Evolutionary conservation across 2,797 vertebrate genomes (phyloP).

Genomic region (Telmatherina bonti): DNA sequence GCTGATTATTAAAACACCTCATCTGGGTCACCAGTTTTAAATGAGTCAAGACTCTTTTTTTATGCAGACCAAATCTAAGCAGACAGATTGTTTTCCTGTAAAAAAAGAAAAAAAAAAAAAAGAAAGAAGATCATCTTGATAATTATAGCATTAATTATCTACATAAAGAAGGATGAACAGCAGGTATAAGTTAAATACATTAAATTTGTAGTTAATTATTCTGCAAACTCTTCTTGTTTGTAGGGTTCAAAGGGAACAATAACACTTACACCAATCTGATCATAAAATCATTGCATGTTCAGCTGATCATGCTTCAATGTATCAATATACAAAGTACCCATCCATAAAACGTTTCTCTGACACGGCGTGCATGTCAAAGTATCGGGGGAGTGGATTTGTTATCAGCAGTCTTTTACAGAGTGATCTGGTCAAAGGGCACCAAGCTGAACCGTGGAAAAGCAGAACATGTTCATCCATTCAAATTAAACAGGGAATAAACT

Average conservation of each 20-base stretch:
- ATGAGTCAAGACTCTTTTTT: background rate
- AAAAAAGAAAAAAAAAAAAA: background rate
- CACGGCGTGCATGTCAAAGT: constrained; percentile 57
- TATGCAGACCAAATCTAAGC: background rate
- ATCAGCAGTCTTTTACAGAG: constrained; percentile 64
- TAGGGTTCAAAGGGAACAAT: background rate
- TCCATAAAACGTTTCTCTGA: constrained; percentile 41
- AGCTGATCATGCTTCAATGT: constrained; percentile 4
- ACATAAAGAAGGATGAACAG: background rate
- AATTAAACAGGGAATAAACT: constrained; percentile 33
- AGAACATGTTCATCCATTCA: constrained; percentile 41
- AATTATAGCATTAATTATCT: background rate
- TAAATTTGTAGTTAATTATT: background rate
- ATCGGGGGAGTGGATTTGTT: constrained; percentile 74
- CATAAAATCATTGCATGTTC: background rate
- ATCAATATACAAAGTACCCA: constrained; percentile 1
- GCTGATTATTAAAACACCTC: background rate
- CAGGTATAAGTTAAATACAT: background rate
- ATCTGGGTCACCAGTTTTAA: too few relatives aligned
- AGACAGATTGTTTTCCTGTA: too few relatives aligned
- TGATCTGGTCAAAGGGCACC: constrained; percentile 81
- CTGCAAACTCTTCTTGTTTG: background rate
- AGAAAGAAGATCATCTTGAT: background rate
- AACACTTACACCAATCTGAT: background rate
- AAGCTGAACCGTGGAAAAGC: constrained; percentile 25